A percentile compares a stretch with the other conserved stretches of the same genome.
Conservation (phyloP, 1,140 invertebrate species). For the Apis florea region DNA sequence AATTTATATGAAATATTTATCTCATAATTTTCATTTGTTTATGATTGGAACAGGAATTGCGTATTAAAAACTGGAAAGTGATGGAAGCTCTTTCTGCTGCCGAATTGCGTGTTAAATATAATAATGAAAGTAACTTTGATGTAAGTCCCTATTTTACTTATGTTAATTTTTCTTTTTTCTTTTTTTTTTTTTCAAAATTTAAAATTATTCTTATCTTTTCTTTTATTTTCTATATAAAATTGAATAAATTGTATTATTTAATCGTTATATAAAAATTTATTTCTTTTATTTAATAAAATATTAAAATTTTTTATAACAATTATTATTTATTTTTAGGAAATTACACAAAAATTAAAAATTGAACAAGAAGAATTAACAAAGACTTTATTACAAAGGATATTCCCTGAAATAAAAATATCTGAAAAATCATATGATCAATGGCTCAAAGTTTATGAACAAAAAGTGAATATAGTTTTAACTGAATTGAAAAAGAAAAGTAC, state of each 20-base stretch:
- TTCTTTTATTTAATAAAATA: neutral
- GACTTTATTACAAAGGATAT: constrained; percentile 82
- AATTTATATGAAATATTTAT: constrained; percentile 18
- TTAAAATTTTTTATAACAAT: neutral
- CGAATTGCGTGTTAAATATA: constrained; percentile 78
- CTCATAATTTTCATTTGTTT: constrained; percentile 7
- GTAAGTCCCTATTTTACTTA: constrained; percentile 77
- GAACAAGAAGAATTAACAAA: constrained; percentile 82
- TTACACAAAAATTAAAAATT: constrained; percentile 77
- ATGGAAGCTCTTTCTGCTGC: constrained; percentile 91
- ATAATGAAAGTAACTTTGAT: constrained; percentile 76
- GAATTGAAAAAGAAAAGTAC: constrained; percentile 61
- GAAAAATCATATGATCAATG: constrained; percentile 79
- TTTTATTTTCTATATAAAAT: neutral
- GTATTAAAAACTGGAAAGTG: constrained; percentile 93
- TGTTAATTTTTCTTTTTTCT: constrained; percentile 1
- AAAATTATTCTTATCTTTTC: neutral
- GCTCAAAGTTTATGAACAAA: constrained; percentile 81
- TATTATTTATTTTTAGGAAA: constrained; percentile 75
- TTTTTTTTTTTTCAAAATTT: constrained; percentile 6
- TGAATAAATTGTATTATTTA: neutral
- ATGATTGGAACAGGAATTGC: constrained; percentile 84
- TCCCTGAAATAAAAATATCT: constrained; percentile 81
- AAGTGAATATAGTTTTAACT: constrained; percentile 69
- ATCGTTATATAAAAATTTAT: neutral